Base-by-base conservation (phyloP, 1,140 invertebrate genomes). In the Papilio glaucus region DNA sequence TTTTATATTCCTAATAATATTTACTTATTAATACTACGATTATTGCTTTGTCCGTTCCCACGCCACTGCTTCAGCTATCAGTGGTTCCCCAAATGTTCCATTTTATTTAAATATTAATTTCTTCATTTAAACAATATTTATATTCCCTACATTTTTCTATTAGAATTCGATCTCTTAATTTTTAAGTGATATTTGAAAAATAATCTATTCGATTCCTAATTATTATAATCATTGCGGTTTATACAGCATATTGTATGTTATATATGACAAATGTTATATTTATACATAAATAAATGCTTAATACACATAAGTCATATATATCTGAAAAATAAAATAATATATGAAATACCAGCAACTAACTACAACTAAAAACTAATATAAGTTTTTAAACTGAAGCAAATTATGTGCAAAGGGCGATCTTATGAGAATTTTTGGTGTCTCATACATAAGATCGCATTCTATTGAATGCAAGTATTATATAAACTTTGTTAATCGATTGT, bases 351-450 rank as follows among this genome's bases (percentile, higher is more conserved):
- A 42, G 21, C 45, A 10, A 49, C 45, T 49, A 49, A 21, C 15
- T 49, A 21, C n/a, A n/a, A n/a, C n/a, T n/a, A n/a, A n/a, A 49
- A 49, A 21, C 8, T 49, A 49, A 0, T 21, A 15, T 49, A 49
- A 21, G 13, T 24, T n/a, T n/a, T n/a, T n/a, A n/a, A 49, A 45
- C 5, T 15, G n/a, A 49, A 10, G 7, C 8, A 21, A 49, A 49
- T 49, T 49, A 49, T 49, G 18, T 21, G 45, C 45, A 49, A 49
- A 49, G 45, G 45, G 45, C 45, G 18, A 21, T 15, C 7, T 49
- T 10, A 21, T 21, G 8, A 21, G 7, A 10, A 49, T 49, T 21
- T 49, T 24, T 49, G 45, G 45, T 18, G 21, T 49, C 45, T 49
- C 45, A 49, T 10, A 21, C 21, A 21, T 21, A 18, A 49, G 45